These are phyloP conservation scores for Hippocampus kuda DNA, from an alignment of 2,797 vertebrate genomes.

Conservation along the genomic window DNA sequence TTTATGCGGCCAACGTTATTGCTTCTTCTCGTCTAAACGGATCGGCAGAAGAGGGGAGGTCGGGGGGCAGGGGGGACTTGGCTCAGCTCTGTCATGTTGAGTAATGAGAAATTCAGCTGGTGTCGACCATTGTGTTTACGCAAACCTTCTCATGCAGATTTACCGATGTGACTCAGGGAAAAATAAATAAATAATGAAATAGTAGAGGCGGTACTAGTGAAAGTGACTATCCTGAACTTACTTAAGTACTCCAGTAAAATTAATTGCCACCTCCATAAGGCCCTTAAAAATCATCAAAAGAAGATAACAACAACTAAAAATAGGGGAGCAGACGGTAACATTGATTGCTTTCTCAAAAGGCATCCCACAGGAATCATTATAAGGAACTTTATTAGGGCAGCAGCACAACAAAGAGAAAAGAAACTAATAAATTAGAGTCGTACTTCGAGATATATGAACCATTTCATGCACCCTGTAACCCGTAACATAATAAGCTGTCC, in stretches of 20 bases:
- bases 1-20: constrained; percentile 35
- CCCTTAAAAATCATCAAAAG: not conserved
- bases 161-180: constrained; percentile 15
- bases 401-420: too few species aligned
- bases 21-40: constrained; percentile 39
- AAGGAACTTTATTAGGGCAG: not conserved
- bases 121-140: constrained; percentile 43
- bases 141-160: constrained; percentile 40
- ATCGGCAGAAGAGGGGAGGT: constrained; percentile 25
- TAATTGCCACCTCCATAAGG: not conserved
- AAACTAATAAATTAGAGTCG: too few species aligned
- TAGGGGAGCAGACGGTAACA: not conserved
- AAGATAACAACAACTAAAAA: not conserved
- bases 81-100: constrained; percentile 34
- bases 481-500: too few species aligned
- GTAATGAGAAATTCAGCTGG: constrained; percentile 46
- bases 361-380: not conserved
- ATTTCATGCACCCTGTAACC: too few species aligned
- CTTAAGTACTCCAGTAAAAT: not conserved
- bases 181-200: not conserved
- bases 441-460: too few species aligned
- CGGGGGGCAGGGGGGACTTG: not conserved
- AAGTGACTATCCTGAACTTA: not conserved
- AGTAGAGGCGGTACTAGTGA: not conserved
- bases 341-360: not conserved